Percentiles rank a stretch among this genome's conserved stretches.
These are phyloP conservation scores for Pseudorhiza aurosa DNA, from an alignment of 30 jellyfish, hydroid and myxozoan species.

Conservation along the genomic window DNA sequence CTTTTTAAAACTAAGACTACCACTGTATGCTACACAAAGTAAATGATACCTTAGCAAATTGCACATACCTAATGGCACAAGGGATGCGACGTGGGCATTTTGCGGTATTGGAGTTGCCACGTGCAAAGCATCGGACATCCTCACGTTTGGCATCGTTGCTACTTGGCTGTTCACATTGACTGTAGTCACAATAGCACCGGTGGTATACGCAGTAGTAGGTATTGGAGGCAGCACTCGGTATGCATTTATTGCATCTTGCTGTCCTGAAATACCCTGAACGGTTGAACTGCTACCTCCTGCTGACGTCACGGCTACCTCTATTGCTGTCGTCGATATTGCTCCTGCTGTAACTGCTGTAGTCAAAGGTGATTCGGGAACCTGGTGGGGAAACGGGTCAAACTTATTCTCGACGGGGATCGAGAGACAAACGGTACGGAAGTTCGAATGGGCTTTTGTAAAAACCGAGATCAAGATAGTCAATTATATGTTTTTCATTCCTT, in stretches of 20 bases:
- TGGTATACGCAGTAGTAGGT: not conserved
- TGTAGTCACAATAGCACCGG: not conserved
- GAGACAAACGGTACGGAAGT: too few species aligned
- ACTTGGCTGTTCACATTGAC: not conserved
- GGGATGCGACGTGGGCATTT: not conserved
- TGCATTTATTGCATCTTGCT: not conserved
- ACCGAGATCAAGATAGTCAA: too few species aligned
- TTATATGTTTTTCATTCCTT: too few species aligned
- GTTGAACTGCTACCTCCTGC: not conserved
- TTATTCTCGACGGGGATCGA: too few species aligned
- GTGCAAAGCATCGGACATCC: not conserved
- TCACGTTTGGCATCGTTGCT: too few species aligned
- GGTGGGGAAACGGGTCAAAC: too few species aligned
- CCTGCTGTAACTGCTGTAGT: not conserved
- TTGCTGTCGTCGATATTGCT: not conserved
- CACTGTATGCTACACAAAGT: too few species aligned
- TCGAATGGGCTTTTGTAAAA: too few species aligned
- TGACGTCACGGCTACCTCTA: conserved; percentile 10
- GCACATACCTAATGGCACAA: not conserved
- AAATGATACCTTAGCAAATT: too few species aligned
- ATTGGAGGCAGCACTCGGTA: conserved; percentile 18
- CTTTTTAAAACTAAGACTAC: too few species aligned
- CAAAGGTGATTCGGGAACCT: not conserved
- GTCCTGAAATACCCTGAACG: not conserved
- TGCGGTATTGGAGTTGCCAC: not conserved